Evolutionary conservation across 1,140 invertebrate genomes (phyloP).

Genomic region (Zophobas morio): DNA sequence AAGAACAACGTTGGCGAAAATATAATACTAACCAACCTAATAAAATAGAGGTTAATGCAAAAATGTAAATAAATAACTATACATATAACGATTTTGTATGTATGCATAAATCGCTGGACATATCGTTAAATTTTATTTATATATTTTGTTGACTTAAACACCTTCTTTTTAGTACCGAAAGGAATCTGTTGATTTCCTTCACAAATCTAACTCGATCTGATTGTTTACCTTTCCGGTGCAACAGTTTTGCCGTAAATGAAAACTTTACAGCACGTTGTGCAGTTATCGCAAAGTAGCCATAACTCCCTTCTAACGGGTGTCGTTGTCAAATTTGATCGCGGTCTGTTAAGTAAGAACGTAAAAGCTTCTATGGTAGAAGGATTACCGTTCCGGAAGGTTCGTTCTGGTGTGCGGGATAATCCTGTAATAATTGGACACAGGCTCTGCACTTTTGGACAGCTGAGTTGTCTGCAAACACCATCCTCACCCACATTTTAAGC

Average conservation of each 20-base stretch:
- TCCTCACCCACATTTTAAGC: slow-evolving; percentile 18
- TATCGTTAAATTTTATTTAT: too few relatives aligned
- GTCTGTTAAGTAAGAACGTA: slow-evolving; percentile 32
- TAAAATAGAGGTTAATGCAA: too few relatives aligned
- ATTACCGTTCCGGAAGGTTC: slow-evolving; percentile 26
- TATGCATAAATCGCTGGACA: too few relatives aligned
- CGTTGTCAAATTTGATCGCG: slow-evolving; percentile 28
- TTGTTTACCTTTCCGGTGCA: too few relatives aligned
- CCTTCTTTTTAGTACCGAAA: too few relatives aligned
- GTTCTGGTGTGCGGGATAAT: slow-evolving; percentile 17
- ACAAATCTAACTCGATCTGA: too few relatives aligned
- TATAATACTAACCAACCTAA: too few relatives aligned
- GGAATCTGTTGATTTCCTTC: too few relatives aligned
- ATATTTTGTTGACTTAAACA: too few relatives aligned
- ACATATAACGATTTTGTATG: too few relatives aligned
- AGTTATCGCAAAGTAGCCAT: not conserved
- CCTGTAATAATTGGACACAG: slow-evolving; percentile 37
- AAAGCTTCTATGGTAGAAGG: slow-evolving; percentile 10
- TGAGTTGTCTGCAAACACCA: slow-evolving; percentile 25
- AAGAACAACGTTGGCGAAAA: too few relatives aligned
- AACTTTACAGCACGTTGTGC: not conserved
- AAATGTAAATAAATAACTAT: too few relatives aligned
- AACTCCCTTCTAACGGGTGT: not conserved
- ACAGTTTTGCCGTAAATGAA: not conserved
- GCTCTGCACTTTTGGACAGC: slow-evolving; percentile 38